These are phyloP conservation scores for Megalopta genalis DNA, from an alignment of 1,140 invertebrate species.

Conservation along the genomic window DNA sequence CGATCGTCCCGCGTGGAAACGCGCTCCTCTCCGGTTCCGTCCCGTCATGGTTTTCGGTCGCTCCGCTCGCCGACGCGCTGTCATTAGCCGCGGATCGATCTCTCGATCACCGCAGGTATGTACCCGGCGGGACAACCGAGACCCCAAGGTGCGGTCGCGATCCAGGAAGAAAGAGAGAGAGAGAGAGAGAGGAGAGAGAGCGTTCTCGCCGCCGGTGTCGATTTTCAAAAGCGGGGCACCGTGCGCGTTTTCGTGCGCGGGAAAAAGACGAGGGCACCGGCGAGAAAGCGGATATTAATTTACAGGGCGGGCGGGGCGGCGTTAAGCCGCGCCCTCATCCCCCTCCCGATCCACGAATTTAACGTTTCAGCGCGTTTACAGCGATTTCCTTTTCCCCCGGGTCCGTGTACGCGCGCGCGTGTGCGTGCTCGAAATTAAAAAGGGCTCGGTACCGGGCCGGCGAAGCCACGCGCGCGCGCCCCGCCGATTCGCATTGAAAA, in stretches of 20 bases:
- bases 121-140: constrained; percentile 64
- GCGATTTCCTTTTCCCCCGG: constrained; percentile 37
- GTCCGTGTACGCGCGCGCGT: background rate
- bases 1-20: background rate
- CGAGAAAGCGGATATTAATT: constrained; percentile 63
- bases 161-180: constrained; percentile 16
- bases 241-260: constrained; percentile 40
- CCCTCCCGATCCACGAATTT: constrained; percentile 46
- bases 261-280: background rate
- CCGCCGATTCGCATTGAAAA: background rate
- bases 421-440: background rate
- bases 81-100: background rate
- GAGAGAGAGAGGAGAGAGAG: too few relatives aligned
- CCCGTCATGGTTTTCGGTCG: constrained; percentile 49
- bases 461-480: background rate
- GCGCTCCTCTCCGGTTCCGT: constrained; percentile 34
- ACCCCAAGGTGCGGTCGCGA: constrained; percentile 61
- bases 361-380: constrained; percentile 62
- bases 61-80: constrained; percentile 10
- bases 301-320: constrained; percentile 44
- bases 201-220: constrained; percentile 54
- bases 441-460: background rate
- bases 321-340: constrained; percentile 37
- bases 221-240: constrained; percentile 61
- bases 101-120: constrained; percentile 28